Percentiles rank a stretch among this genome's conserved stretches.
Evolutionary conservation across 35 echinoderm and acorn worm genomes (phyloP).

Genomic region (Nesometra sesokonis): DNA sequence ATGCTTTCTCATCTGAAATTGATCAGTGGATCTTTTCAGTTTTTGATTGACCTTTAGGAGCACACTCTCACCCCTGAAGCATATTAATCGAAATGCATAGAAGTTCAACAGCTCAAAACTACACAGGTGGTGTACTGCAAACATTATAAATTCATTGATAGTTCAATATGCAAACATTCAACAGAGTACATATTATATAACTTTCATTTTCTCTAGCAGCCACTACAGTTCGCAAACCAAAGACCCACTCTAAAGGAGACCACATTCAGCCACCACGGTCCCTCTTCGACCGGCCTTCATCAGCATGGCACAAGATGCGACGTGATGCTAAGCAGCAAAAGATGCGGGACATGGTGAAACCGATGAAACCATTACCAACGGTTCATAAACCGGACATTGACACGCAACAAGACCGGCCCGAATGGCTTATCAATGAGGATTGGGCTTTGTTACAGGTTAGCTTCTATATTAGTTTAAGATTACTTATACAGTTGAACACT

Average conservation of each 20-base stretch:
- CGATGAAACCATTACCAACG: slow-evolving; percentile 62
- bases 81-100: too few relatives aligned
- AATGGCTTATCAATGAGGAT: slow-evolving; percentile 98
- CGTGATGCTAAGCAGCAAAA: slow-evolving; percentile 96
- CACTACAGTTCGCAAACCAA: slow-evolving; percentile 57
- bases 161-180: too few relatives aligned
- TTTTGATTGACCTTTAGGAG: too few relatives aligned
- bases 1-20: too few relatives aligned
- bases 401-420: slow-evolving; percentile 59
- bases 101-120: too few relatives aligned
- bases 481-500: not conserved
- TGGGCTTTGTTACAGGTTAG: slow-evolving; percentile 94
- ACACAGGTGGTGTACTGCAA: too few relatives aligned
- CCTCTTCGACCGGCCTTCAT: slow-evolving; percentile 89
- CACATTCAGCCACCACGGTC: slow-evolving; percentile 64
- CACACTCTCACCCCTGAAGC: too few relatives aligned
- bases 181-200: not conserved
- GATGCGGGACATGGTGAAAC: slow-evolving; percentile 78
- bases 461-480: not conserved
- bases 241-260: slow-evolving; percentile 46
- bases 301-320: slow-evolving; percentile 64
- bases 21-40: too few relatives aligned
- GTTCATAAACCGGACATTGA: slow-evolving; percentile 53
- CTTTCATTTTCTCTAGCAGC: not conserved
- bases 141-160: too few relatives aligned